Percentiles rank a stretch among this genome's conserved stretches.
phyloP scores from a whole-genome alignment of 2,797 vertebrate species.

The Protosalanx chinensis region DNA sequence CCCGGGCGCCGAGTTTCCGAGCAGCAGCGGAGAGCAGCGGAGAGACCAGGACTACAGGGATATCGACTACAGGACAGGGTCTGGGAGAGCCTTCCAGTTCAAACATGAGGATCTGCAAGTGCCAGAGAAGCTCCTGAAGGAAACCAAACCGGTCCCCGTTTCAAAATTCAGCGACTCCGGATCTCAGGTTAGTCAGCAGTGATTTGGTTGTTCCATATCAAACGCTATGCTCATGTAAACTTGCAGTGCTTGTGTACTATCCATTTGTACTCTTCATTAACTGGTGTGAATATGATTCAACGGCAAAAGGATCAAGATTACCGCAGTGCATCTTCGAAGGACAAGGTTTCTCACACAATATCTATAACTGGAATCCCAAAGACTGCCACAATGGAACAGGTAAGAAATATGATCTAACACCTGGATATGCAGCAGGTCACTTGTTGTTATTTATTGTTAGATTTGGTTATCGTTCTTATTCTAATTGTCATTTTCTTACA shows the following conservation, averaged over 20 bases:
- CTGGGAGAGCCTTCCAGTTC: conserved; percentile 83
- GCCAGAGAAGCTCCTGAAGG: conserved; percentile 75
- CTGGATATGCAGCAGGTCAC: conserved; percentile 2
- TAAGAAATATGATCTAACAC: conserved; percentile 53
- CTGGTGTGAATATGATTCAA: conserved; percentile 33
- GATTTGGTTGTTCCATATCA: not conserved
- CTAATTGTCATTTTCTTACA: conserved; percentile 37
- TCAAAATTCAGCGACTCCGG: conserved; percentile 69
- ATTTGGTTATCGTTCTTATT: not conserved
- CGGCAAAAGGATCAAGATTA: conserved; percentile 79
- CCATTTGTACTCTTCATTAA: conserved; percentile 10
- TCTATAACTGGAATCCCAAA: conserved; percentile 90
- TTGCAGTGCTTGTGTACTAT: not conserved
- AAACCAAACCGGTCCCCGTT: conserved; percentile 69
- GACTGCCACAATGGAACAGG: conserved; percentile 93
- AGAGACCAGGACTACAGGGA: conserved; percentile 93
- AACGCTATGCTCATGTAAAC: not conserved
- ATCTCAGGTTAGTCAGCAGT: conserved; percentile 65
- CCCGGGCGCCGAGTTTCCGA: conserved; percentile 72
- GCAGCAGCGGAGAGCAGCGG: conserved; percentile 76
- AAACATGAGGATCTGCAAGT: conserved; percentile 77
- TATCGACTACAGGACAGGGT: conserved; percentile 89
- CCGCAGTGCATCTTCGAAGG: conserved; percentile 75
- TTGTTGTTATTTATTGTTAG: not conserved
- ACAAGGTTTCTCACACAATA: conserved; percentile 89